Percentiles rank a stretch among this genome's conserved stretches.
These are phyloP conservation scores for Thecophora atra DNA, from an alignment of 2,888 invertebrate species.

Conservation along the genomic window DNA sequence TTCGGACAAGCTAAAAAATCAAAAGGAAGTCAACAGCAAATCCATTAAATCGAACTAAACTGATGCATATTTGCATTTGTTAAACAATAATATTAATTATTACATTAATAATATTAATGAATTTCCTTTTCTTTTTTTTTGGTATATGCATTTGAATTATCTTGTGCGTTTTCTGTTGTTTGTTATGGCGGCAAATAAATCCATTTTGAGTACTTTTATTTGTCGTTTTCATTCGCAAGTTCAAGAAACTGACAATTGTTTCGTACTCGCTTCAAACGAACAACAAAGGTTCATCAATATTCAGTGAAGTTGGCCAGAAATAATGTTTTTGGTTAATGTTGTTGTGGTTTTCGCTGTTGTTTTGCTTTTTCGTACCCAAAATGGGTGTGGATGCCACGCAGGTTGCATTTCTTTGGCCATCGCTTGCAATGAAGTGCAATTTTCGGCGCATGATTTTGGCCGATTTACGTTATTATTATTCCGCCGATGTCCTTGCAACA, in stretches of 20 bases:
- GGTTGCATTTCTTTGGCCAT: neutral
- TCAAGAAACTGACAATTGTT: conserved; percentile 28
- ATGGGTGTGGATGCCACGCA: conserved; percentile 16
- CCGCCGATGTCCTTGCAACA: conserved; percentile 19
- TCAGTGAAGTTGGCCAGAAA: conserved; percentile 3
- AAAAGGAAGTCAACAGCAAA: neutral
- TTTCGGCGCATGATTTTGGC: conserved; percentile 1
- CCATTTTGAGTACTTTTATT: conserved; percentile 12
- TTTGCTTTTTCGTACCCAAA: neutral
- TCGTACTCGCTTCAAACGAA: neutral
- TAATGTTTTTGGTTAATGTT: neutral
- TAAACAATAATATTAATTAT: conserved; percentile 18
- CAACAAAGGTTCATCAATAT: conserved; percentile 21
- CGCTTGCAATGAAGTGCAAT: conserved; percentile 3
- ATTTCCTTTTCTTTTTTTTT: neutral
- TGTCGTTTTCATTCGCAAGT: conserved; percentile 9
- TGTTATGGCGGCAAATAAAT: neutral
- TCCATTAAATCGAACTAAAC: neutral
- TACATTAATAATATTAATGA: neutral
- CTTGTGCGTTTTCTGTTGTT: neutral
- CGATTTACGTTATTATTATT: conserved; percentile 9
- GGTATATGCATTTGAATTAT: neutral
- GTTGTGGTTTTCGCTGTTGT: neutral
- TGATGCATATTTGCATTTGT: conserved; percentile 17
- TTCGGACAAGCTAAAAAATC: neutral